phyloP scores from a whole-genome alignment of 2,888 invertebrate species.

The Embidobia sp. region DNA sequence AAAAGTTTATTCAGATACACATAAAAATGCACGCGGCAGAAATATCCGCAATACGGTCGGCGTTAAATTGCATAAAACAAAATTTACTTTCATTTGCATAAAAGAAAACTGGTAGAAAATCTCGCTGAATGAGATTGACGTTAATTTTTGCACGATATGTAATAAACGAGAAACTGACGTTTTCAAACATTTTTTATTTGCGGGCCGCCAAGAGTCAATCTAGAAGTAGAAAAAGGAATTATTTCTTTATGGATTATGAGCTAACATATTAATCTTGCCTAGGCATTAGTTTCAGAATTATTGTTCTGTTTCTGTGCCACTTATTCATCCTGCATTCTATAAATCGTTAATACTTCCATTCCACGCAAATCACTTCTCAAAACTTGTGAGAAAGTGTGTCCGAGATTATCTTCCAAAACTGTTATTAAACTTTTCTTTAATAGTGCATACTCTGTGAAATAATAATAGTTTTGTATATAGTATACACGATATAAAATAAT shows the following conservation, averaged over 20 bases:
- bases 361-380: not conserved
- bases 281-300: constrained; percentile 9
- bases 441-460: too few species aligned
- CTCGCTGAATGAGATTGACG: constrained; percentile 11
- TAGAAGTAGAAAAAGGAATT: constrained; percentile 9
- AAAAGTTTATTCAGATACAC: constrained; percentile 24
- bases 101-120: constrained; percentile 5
- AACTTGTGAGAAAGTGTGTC: too few species aligned
- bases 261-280: constrained; percentile 14
- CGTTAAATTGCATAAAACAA: constrained; percentile 10
- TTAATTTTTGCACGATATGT: constrained; percentile 26
- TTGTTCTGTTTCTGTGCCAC: constrained; percentile 1
- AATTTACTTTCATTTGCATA: too few species aligned
- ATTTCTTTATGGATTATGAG: constrained; percentile 15
- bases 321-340: not conserved
- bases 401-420: too few species aligned
- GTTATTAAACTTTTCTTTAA: too few species aligned
- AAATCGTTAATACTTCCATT: constrained; percentile 4
- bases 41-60: not conserved
- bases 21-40: constrained; percentile 18
- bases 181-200: constrained; percentile 20
- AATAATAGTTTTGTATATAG: too few species aligned
- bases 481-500: too few species aligned
- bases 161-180: constrained; percentile 16
- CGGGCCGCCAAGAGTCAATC: constrained; percentile 1